Evolutionary conservation across 2,888 invertebrate genomes (phyloP).

Genomic region (Leptinotarsa juncta): DNA sequence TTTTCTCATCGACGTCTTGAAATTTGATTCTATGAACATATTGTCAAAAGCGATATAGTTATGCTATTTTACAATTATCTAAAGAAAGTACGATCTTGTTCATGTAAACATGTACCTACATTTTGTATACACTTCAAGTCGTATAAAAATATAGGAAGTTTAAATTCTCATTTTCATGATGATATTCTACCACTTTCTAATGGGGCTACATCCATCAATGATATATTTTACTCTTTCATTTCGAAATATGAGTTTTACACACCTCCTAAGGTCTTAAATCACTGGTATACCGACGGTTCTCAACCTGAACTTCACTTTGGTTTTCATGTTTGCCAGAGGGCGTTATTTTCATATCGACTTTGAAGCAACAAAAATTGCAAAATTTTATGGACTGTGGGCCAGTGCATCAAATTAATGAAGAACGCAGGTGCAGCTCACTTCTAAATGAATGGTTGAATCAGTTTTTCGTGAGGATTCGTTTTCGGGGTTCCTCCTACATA

Average conservation of each 20-base stretch:
- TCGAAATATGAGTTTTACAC: background rate
- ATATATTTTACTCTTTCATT: no score
- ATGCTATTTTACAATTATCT: no score
- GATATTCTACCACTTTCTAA: no score
- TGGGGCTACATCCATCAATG: no score
- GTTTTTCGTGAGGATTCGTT: conserved; percentile 3
- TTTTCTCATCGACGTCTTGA: no score
- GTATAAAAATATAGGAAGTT: no score
- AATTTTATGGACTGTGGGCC: background rate
- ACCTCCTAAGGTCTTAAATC: background rate
- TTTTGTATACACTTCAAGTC: no score
- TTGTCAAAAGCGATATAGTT: no score
- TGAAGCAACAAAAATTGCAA: background rate
- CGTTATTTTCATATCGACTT: background rate
- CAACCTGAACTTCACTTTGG: background rate
- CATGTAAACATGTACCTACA: no score
- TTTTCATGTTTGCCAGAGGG: background rate
- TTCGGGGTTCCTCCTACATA: conserved; percentile 13
- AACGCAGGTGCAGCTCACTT: conserved; percentile 5
- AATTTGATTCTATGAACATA: no score
- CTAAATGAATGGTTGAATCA: conserved; percentile 5
- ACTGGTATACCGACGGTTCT: background rate
- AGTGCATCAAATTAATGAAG: background rate
- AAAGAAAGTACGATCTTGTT: no score
- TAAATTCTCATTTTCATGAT: no score